Percentiles rank a stretch among this genome's conserved stretches.
These are phyloP conservation scores for Anolis sagrei DNA, from an alignment of 2,113 vertebrate species.

Conservation along the genomic window DNA sequence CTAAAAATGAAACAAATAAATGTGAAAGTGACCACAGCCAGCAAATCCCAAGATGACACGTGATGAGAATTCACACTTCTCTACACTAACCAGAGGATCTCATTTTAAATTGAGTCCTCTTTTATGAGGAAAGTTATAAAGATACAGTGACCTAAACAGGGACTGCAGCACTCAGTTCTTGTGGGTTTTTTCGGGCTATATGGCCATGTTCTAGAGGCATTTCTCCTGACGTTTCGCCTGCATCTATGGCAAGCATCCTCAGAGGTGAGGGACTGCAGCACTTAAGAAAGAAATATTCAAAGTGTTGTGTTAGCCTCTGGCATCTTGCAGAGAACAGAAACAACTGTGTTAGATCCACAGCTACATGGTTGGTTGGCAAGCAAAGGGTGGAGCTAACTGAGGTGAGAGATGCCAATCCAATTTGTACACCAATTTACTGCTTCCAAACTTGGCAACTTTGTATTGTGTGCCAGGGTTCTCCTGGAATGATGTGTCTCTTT, in stretches of 20 bases:
- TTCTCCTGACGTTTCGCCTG: no score
- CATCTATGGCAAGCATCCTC: no score
- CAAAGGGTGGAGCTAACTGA: slow-evolving; percentile 36
- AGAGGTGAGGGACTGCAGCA: slow-evolving; percentile 10
- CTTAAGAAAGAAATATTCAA: slow-evolving; percentile 53
- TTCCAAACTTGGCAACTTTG: slow-evolving; percentile 45
- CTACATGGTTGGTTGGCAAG: background rate
- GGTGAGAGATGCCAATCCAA: slow-evolving; percentile 50
- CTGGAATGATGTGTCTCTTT: slow-evolving; percentile 18
- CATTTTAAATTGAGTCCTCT: no score
- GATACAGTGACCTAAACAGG: no score
- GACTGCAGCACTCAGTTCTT: slow-evolving; percentile 26
- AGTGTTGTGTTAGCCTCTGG: slow-evolving; percentile 48
- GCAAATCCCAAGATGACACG: no score
- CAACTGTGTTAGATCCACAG: slow-evolving; percentile 46
- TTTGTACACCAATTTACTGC: slow-evolving; percentile 62
- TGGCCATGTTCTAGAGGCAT: no score
- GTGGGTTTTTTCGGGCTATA: no score
- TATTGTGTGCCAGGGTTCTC: background rate
- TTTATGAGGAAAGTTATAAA: no score
- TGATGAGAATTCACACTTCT: no score
- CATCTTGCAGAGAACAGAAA: slow-evolving; percentile 51
- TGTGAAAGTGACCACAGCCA: no score
- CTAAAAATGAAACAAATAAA: no score
- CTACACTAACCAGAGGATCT: no score